Evolutionary conservation across 2,113 vertebrate genomes (phyloP), one percentile per base, ranked within the genome.

Genomic region (Xenotilapia longispinis): DNA sequence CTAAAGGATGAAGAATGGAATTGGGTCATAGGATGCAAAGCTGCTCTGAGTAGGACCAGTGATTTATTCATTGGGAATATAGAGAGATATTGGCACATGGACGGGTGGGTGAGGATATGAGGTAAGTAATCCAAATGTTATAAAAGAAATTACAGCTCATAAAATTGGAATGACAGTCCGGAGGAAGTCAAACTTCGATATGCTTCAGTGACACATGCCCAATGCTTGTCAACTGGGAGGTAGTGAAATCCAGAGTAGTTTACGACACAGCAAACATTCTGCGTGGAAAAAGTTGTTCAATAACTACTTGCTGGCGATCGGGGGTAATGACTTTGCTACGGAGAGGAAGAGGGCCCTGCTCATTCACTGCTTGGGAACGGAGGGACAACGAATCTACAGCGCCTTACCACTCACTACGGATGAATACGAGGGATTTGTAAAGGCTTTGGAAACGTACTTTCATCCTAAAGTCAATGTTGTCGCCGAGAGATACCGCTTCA

Each of bases 301-400:
- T 55, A 1, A 55, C 21, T 55, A 55, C 11, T 55, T 23, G 11
- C 53, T 54, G 0, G 53, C 0, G 1, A 54, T 54, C 2, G 1
- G 53, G 21, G 53, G 21, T 55, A 13, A 55, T 7, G 21, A 23
- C 53, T 55, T 55, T 54, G 53, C 10, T 23, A 23, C 10, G 6
- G 53, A 23, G 10, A 54, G 53, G 53, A 54, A 54, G 53, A 54
- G 10, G 5, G n/a, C n/a, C n/a, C 5, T 54, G 51, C n/a, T 54
- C n/a, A 54, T 6, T 54, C n/a, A 21, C 51, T 54, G 51, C 51
- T 54, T 54, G 5, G 10, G 3, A 53, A 53, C 5, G 5, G 51
- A 54, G 10, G n/a, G 51, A 11, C 51, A 54, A 54, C 5, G 1
- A 54, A 6, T 54, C 51, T 6, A 21, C n/a, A 21, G n/a, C 1